Conservation (phyloP, 2,797 vertebrate genomes). For the Arnoldichthys spilopterus region DNA sequence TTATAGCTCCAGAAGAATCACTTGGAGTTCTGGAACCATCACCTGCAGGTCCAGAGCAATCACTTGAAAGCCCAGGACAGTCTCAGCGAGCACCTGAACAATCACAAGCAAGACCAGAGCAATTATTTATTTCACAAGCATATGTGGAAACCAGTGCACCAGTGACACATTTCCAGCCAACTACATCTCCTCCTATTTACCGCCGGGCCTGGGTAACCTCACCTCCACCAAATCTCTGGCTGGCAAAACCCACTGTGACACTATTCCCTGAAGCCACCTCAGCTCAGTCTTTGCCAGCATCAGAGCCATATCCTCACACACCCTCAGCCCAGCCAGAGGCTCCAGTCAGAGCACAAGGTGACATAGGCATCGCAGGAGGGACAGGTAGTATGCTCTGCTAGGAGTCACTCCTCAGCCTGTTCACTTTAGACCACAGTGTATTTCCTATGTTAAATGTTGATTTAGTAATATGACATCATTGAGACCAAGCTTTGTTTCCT, state of each 20-base stretch:
- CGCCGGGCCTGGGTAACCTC: constrained; percentile 6
- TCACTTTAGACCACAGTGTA: constrained; percentile 7
- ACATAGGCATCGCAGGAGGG: constrained; percentile 31
- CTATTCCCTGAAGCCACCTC: constrained; percentile 16
- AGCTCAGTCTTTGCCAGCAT: background rate
- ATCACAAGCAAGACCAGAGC: background rate
- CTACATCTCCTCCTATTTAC: constrained; percentile 17
- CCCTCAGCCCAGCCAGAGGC: constrained; percentile 19
- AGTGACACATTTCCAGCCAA: constrained; percentile 4
- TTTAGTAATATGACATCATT: constrained; percentile 39
- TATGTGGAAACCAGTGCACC: background rate
- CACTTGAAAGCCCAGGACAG: constrained; percentile 3
- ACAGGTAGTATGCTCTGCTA: constrained; percentile 45
- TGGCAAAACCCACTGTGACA: constrained; percentile 26
- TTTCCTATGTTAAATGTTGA: constrained; percentile 30
- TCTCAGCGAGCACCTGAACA: background rate
- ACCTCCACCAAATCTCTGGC: constrained; percentile 15
- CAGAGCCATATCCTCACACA: constrained; percentile 14
- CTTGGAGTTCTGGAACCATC: constrained; percentile 1
- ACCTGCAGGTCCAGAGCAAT: background rate
- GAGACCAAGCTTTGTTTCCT: background rate
- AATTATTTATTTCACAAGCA: background rate
- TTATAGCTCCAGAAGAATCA: background rate
- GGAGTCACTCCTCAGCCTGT: background rate
- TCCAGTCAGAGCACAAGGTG: constrained; percentile 23